These are phyloP conservation scores for Drosophila willistoni DNA, from an alignment of 1,140 invertebrate genomes.

Conservation along the genomic window DNA sequence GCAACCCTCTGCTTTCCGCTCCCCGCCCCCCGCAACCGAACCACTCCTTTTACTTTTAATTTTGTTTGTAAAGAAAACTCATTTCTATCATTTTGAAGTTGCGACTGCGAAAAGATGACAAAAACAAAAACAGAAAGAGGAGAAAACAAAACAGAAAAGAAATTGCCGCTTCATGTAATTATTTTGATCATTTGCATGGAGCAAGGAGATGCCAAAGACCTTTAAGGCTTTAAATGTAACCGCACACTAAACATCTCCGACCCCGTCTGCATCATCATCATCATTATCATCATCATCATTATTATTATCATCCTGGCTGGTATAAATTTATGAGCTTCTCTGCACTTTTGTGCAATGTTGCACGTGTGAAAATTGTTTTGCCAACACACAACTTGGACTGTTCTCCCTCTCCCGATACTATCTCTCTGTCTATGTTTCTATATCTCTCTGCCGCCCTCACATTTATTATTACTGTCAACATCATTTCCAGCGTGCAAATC, in stretches of 20 bases:
- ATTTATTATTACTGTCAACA: conserved; percentile 44
- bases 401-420: background rate
- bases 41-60: conserved; percentile 67
- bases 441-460: conserved; percentile 31
- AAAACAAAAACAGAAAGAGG: conserved; percentile 13
- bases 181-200: conserved; percentile 79
- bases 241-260: background rate
- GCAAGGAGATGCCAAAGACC: conserved; percentile 42
- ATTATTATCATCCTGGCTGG: conserved; percentile 4
- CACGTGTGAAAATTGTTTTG: conserved; percentile 62
- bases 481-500: conserved; percentile 48
- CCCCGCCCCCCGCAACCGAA: background rate
- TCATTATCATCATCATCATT: conserved; percentile 10
- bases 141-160: conserved; percentile 34
- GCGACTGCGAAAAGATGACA: conserved; percentile 48
- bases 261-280: conserved; percentile 1
- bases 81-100: conserved; percentile 82
- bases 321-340: conserved; percentile 62
- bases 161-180: conserved; percentile 77
- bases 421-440: conserved; percentile 1
- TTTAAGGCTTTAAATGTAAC: conserved; percentile 39
- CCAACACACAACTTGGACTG: conserved; percentile 20
- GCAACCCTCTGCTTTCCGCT: background rate
- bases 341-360: conserved; percentile 53
- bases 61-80: conserved; percentile 82